Percentiles rank a stretch among this genome's conserved stretches.
These are phyloP conservation scores for Microchrysa polita DNA, from an alignment of 2,888 invertebrate species.

Conservation along the genomic window DNA sequence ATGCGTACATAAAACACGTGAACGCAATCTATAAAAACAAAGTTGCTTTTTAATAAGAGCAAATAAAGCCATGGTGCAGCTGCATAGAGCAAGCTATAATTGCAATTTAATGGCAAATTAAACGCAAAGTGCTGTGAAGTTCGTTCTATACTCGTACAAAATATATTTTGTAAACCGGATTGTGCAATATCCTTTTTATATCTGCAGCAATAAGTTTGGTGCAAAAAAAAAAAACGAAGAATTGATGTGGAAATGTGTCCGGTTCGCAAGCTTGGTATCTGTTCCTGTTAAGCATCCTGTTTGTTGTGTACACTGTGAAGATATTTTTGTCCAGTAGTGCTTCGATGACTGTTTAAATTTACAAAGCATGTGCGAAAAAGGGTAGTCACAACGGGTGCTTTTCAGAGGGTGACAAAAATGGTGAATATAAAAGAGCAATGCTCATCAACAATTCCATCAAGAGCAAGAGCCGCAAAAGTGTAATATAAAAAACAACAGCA, in stretches of 20 bases:
- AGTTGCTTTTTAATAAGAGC: background rate
- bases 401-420: background rate
- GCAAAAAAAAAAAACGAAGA: slow-evolving; percentile 1
- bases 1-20: background rate
- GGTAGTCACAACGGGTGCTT: background rate
- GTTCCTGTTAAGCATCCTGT: too few relatives aligned
- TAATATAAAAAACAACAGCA: background rate
- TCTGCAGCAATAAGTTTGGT: background rate
- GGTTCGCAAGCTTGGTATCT: too few relatives aligned
- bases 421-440: background rate
- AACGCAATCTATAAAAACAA: background rate
- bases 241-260: slow-evolving; percentile 18
- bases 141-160: too few relatives aligned
- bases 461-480: slow-evolving; percentile 7
- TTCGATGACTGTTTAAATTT: too few relatives aligned
- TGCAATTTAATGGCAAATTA: slow-evolving; percentile 25
- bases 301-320: too few relatives aligned
- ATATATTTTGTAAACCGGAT: background rate
- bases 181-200: slow-evolving; percentile 12
- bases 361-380: background rate
- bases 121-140: background rate
- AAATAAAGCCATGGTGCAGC: slow-evolving; percentile 6
- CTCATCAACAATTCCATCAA: slow-evolving; percentile 4
- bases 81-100: slow-evolving; percentile 23
- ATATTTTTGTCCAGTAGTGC: background rate